These are phyloP conservation scores for Trididemnum nubilum DNA, from an alignment of 23 tunicate species.

Conservation along the genomic window DNA sequence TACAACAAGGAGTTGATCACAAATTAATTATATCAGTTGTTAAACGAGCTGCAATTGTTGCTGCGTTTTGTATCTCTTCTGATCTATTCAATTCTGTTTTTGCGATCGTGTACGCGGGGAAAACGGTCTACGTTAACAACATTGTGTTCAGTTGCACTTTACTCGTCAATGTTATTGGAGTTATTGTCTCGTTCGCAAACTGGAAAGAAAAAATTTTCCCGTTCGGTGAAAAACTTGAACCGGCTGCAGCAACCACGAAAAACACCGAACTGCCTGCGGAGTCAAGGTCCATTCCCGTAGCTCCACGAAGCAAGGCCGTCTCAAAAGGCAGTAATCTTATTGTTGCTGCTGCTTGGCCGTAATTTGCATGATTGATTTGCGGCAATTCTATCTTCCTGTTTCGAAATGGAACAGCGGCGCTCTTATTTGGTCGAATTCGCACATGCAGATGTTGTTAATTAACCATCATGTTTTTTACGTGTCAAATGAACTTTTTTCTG, in stretches of 20 bases:
- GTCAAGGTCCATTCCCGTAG: no score
- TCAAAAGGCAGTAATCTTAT: no score
- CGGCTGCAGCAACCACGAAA: slow-evolving; percentile 7
- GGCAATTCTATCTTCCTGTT: no score
- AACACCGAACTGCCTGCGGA: neutral
- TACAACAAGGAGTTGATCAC: slow-evolving; percentile 3
- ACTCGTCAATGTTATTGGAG: slow-evolving; percentile 19
- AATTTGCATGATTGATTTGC: no score
- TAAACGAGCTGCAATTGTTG: slow-evolving; percentile 25
- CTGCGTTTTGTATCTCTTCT: slow-evolving; percentile 23
- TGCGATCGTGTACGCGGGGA: slow-evolving; percentile 23
- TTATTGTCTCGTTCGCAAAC: slow-evolving; percentile 23
- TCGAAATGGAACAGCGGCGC: no score
- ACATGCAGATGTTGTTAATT: no score
- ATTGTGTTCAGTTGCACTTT: slow-evolving; percentile 38
- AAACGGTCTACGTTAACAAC: slow-evolving; percentile 32
- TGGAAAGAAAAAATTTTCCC: slow-evolving; percentile 41
- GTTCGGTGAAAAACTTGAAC: neutral
- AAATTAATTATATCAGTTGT: slow-evolving; percentile 16
- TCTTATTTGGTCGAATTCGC: no score
- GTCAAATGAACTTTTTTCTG: no score
- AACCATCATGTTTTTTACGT: no score
- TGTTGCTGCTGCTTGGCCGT: no score
- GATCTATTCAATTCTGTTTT: slow-evolving; percentile 32
- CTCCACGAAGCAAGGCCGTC: no score